Conservation (phyloP, 92 coral and sea anemone species). For the Chrysogorgia sp. region DNA sequence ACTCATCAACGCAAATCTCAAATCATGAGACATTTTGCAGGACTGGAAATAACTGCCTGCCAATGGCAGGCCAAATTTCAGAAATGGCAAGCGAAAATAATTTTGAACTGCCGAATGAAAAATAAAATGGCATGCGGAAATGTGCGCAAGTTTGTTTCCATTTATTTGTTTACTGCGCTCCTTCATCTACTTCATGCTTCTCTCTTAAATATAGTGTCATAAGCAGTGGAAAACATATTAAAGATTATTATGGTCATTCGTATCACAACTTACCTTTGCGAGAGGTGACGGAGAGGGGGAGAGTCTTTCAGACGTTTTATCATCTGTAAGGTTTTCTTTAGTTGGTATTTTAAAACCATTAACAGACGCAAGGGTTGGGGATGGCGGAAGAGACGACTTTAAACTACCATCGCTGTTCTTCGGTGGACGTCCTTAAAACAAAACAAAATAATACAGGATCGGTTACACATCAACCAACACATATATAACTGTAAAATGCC, state of each 20-base stretch:
- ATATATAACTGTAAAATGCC: too few relatives aligned
- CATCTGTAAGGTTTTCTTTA: not conserved
- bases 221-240: not conserved
- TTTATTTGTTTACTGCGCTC: too few relatives aligned
- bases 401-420: slow-evolving; percentile 17
- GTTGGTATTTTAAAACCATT: slow-evolving; percentile 28
- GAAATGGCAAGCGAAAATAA: too few relatives aligned
- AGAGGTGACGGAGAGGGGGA: slow-evolving; percentile 15
- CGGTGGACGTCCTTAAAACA: slow-evolving; percentile 28
- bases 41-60: too few relatives aligned
- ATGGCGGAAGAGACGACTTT: slow-evolving; percentile 9
- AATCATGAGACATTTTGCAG: too few relatives aligned
- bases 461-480: too few relatives aligned
- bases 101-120: too few relatives aligned
- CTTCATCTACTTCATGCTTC: too few relatives aligned
- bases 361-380: slow-evolving; percentile 10
- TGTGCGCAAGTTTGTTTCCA: too few relatives aligned
- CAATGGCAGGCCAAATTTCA: too few relatives aligned
- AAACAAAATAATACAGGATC: not conserved
- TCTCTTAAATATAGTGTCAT: not conserved
- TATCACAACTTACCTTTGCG: slow-evolving; percentile 17
- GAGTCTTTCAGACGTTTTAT: not conserved
- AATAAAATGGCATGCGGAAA: too few relatives aligned
- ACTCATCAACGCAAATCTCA: too few relatives aligned
- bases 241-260: not conserved